phyloP scores from a whole-genome alignment of 2,888 invertebrate species.

The Dugesia japonica region DNA sequence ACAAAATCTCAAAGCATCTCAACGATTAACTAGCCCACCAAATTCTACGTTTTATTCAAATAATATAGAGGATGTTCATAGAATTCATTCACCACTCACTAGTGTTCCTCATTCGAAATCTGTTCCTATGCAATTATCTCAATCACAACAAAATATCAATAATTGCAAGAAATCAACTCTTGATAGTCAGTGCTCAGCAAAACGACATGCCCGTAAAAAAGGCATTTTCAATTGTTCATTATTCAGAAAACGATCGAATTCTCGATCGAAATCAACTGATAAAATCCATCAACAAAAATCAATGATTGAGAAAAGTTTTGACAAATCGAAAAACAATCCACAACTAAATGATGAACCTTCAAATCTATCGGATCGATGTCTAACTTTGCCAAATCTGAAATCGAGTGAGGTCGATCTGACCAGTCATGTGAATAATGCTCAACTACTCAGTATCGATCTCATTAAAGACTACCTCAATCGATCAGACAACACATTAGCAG shows the following conservation, averaged over 20 bases:
- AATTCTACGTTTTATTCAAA: neutral
- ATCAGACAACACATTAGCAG: neutral
- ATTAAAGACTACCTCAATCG: slow-evolving; percentile 15
- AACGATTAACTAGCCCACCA: neutral
- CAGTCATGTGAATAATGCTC: neutral
- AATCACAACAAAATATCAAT: neutral
- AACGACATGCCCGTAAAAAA: neutral
- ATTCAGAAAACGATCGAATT: neutral
- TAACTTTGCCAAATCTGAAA: slow-evolving; percentile 15
- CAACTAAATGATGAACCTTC: neutral
- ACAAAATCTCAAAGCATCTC: neutral
- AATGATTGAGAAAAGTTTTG: neutral
- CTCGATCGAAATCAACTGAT: slow-evolving; percentile 2
- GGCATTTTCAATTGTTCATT: neutral
- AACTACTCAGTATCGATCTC: slow-evolving; percentile 1
- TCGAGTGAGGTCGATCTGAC: slow-evolving; percentile 1
- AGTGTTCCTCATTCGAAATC: neutral
- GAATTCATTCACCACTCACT: neutral
- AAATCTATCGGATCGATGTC: neutral
- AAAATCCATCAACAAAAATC: neutral
- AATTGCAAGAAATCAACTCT: neutral
- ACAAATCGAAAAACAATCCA: neutral
- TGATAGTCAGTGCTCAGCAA: neutral
- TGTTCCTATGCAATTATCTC: neutral
- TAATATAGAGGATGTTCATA: neutral